phyloP scores from a whole-genome alignment of 1,140 invertebrate genomes.

The Dreissena rostriformis region DNA sequence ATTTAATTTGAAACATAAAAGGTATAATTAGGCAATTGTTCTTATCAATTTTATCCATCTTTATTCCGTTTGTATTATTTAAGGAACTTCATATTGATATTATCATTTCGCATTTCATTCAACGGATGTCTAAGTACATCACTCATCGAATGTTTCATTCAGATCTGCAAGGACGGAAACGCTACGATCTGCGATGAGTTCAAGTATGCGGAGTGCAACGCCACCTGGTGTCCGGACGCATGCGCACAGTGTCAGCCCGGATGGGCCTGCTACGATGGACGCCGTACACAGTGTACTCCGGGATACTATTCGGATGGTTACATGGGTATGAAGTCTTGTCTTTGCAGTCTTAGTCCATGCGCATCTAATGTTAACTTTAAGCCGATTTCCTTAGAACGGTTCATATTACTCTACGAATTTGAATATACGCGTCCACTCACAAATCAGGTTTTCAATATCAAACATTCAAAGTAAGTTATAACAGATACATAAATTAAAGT shows the following conservation, averaged over 20 bases:
- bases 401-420: too few relatives aligned
- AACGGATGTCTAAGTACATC: background rate
- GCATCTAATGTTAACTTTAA: too few relatives aligned
- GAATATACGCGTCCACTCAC: too few relatives aligned
- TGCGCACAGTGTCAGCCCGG: conserved; percentile 70
- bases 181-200: conserved; percentile 56
- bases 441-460: too few relatives aligned
- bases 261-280: conserved; percentile 70
- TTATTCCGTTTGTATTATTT: too few relatives aligned
- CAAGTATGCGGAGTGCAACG: conserved; percentile 61
- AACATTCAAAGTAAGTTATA: too few relatives aligned
- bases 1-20: too few relatives aligned
- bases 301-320: conserved; percentile 71
- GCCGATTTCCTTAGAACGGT: too few relatives aligned
- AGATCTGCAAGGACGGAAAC: conserved; percentile 72
- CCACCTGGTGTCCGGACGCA: conserved; percentile 63
- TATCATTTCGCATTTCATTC: background rate
- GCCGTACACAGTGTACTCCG: conserved; percentile 60
- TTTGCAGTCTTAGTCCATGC: too few relatives aligned
- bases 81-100: background rate
- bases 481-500: too few relatives aligned
- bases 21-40: too few relatives aligned
- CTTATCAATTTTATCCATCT: too few relatives aligned
- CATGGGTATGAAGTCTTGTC: conserved; percentile 23
- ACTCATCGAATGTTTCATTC: background rate